These are phyloP conservation scores for Ceratina calcarata DNA, from an alignment of 1,140 invertebrate species.

Conservation along the genomic window DNA sequence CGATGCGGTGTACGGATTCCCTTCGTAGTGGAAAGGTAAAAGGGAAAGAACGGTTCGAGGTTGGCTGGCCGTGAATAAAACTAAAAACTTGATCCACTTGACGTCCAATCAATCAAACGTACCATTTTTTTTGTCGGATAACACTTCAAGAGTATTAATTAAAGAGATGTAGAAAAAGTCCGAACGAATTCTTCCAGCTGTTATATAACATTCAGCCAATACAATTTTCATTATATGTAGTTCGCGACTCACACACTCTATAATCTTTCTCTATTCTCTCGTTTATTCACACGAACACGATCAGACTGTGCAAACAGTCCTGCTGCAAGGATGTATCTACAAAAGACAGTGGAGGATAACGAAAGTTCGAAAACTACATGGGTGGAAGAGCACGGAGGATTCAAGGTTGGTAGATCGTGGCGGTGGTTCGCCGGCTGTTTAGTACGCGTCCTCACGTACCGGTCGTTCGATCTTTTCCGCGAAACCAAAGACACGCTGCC, in stretches of 20 bases:
- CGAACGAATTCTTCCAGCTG: no score
- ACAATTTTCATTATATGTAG: no score
- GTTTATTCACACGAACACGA: no score
- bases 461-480: constrained; percentile 76
- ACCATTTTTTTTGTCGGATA: not conserved
- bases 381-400: constrained; percentile 18
- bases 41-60: not conserved
- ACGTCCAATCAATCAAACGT: not conserved
- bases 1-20: not conserved
- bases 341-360: no score
- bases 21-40: constrained; percentile 7
- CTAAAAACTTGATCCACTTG: not conserved
- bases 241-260: no score
- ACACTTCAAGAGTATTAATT: not conserved
- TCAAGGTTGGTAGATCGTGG: constrained; percentile 43
- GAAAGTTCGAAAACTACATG: no score
- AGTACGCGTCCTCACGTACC: constrained; percentile 73
- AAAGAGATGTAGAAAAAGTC: no score
- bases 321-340: no score
- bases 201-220: no score
- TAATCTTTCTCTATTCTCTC: no score
- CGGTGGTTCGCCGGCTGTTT: constrained; percentile 54
- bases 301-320: no score
- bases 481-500: constrained; percentile 70
- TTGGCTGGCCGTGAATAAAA: not conserved